phyloP scores from a whole-genome alignment of 2,888 invertebrate species.

The Physocephala rufipes region DNA sequence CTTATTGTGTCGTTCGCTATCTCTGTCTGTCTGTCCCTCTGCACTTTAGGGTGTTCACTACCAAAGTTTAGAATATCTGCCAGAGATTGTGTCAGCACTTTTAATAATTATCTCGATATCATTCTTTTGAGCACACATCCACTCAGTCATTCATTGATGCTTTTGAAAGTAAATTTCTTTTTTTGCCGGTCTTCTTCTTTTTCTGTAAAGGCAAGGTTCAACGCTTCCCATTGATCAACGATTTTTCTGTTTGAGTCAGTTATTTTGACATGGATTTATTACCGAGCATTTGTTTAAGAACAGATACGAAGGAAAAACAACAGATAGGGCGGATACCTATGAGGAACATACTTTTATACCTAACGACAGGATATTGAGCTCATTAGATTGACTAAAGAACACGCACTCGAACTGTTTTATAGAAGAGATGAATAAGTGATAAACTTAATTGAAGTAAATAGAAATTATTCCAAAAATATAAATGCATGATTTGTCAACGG shows the following conservation, averaged over 20 bases:
- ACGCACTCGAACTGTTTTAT: too few species aligned
- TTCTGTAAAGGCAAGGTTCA: not conserved
- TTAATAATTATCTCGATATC: constrained; percentile 29
- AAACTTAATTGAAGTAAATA: not conserved
- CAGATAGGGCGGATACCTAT: not conserved
- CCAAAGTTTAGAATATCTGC: not conserved
- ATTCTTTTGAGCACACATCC: not conserved
- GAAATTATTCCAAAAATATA: not conserved
- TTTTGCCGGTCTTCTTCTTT: too few species aligned
- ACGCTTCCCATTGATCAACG: not conserved
- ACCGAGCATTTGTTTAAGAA: constrained; percentile 5
- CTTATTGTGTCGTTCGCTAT: too few species aligned
- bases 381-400: too few species aligned
- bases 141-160: not conserved
- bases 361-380: too few species aligned
- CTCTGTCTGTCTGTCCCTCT: not conserved
- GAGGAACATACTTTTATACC: too few species aligned
- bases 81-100: constrained; percentile 21
- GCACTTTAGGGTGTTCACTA: not conserved
- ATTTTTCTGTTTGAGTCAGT: constrained; percentile 16
- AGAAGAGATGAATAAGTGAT: not conserved
- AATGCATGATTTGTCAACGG: not conserved
- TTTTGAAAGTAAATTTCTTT: not conserved
- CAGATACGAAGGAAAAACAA: not conserved
- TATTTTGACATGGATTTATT: constrained; percentile 35